Percentiles rank a stretch among this genome's conserved stretches.
These are phyloP conservation scores for Sorex araneus DNA, from an alignment of 2,113 vertebrate species.

Conservation along the genomic window DNA sequence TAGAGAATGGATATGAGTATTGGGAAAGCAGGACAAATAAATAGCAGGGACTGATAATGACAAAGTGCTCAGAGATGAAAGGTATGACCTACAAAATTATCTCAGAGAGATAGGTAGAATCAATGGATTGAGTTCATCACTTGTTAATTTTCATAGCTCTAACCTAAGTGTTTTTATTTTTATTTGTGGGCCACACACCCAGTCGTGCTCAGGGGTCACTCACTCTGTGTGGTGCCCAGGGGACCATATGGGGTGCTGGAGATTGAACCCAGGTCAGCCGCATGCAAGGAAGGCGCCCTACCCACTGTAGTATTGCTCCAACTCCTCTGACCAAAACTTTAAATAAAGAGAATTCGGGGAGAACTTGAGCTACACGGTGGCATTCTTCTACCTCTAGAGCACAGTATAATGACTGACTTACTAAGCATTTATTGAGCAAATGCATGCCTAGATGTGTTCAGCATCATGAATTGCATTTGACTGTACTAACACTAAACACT, in stretches of 20 bases:
- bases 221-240: no score
- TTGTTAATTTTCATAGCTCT: no score
- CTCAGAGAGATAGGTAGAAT: neutral
- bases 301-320: neutral
- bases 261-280: no score
- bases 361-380: neutral
- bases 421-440: neutral
- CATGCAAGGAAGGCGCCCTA: no score
- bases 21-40: neutral
- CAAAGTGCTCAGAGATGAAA: neutral
- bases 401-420: neutral
- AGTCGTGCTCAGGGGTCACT: no score
- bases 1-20: neutral
- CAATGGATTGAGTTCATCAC: neutral
- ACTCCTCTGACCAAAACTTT: neutral
- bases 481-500: neutral
- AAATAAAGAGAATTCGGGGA: neutral
- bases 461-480: neutral
- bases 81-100: neutral
- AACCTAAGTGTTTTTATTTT: no score
- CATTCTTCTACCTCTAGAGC: conserved; percentile 6
- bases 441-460: no score
- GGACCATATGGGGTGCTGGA: no score
- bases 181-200: no score
- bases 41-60: neutral